phyloP scores from a whole-genome alignment of 1,140 invertebrate species.

The Cotesia typhae region DNA sequence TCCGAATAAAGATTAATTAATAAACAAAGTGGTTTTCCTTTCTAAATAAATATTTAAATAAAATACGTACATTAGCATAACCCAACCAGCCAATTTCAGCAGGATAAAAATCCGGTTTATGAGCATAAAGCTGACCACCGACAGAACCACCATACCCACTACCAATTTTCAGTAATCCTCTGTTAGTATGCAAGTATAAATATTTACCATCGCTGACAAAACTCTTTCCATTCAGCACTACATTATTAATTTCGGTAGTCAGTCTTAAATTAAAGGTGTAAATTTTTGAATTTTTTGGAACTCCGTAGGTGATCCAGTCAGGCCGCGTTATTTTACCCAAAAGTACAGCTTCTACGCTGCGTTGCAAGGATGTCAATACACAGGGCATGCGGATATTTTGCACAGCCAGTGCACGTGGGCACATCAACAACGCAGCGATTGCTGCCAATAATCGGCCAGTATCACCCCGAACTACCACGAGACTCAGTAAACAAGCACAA shows the following conservation, averaged over 20 bases:
- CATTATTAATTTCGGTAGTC: conserved; percentile 64
- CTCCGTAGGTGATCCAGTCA: conserved; percentile 88
- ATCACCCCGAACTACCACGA: conserved; percentile 91
- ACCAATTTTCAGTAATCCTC: conserved; percentile 87
- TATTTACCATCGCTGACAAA: conserved; percentile 84
- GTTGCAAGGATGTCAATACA: conserved; percentile 86
- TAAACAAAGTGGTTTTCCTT: not conserved
- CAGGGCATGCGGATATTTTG: conserved; percentile 88
- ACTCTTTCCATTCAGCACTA: conserved; percentile 68
- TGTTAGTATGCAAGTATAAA: conserved; percentile 79
- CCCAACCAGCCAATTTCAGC: conserved; percentile 84
- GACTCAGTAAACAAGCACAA: conserved; percentile 87
- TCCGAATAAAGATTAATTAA: conserved; percentile 37
- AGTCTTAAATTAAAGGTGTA: conserved; percentile 74
- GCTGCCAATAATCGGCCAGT: conserved; percentile 91
- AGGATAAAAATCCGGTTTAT: conserved; percentile 82
- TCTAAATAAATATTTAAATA: not conserved
- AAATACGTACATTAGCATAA: conserved; percentile 77
- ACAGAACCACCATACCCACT: conserved; percentile 91
- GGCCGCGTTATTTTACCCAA: conserved; percentile 84
- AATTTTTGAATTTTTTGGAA: conserved; percentile 80
- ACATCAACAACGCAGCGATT: conserved; percentile 88
- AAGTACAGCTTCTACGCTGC: conserved; percentile 87
- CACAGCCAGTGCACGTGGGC: conserved; percentile 75
- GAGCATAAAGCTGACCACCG: conserved; percentile 84